These are phyloP conservation scores for Epizoanthus ramosus DNA, from an alignment of 92 coral and sea anemone species.

Conservation along the genomic window DNA sequence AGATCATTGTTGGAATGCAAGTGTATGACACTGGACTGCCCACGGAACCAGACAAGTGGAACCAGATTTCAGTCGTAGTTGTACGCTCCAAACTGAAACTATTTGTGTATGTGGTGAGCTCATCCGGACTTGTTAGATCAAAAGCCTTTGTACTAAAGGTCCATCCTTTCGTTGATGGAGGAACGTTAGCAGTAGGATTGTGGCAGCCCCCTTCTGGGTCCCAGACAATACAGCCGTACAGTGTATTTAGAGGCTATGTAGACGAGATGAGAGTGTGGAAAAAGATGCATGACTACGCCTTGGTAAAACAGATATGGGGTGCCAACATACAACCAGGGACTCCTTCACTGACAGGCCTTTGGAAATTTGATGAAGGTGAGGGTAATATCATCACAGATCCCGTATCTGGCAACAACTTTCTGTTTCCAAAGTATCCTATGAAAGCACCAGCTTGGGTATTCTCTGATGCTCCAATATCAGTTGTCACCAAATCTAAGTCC, in stretches of 20 bases:
- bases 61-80: slow-evolving; percentile 63
- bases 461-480: slow-evolving; percentile 65
- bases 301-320: slow-evolving; percentile 62
- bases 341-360: slow-evolving; percentile 57
- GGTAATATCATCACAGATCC: slow-evolving; percentile 56
- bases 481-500: slow-evolving; percentile 33
- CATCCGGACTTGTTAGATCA: slow-evolving; percentile 52
- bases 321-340: slow-evolving; percentile 50
- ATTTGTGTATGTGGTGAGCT: slow-evolving; percentile 52
- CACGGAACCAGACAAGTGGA: slow-evolving; percentile 59
- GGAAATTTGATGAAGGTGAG: slow-evolving; percentile 68
- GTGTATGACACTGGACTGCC: slow-evolving; percentile 56
- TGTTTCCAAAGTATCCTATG: slow-evolving; percentile 57
- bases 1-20: slow-evolving; percentile 54
- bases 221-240: slow-evolving; percentile 35
- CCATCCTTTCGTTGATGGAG: slow-evolving; percentile 48
- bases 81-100: slow-evolving; percentile 46
- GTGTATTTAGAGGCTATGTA: slow-evolving; percentile 50
- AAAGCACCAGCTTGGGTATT: slow-evolving; percentile 61
- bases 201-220: slow-evolving; percentile 75
- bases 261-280: slow-evolving; percentile 70
- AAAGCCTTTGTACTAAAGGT: slow-evolving; percentile 38
- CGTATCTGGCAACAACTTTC: slow-evolving; percentile 46
- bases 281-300: slow-evolving; percentile 55
- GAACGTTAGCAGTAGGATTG: slow-evolving; percentile 64